phyloP scores from a whole-genome alignment of 2,797 vertebrate genomes.

The Denticeps clupeoides region DNA sequence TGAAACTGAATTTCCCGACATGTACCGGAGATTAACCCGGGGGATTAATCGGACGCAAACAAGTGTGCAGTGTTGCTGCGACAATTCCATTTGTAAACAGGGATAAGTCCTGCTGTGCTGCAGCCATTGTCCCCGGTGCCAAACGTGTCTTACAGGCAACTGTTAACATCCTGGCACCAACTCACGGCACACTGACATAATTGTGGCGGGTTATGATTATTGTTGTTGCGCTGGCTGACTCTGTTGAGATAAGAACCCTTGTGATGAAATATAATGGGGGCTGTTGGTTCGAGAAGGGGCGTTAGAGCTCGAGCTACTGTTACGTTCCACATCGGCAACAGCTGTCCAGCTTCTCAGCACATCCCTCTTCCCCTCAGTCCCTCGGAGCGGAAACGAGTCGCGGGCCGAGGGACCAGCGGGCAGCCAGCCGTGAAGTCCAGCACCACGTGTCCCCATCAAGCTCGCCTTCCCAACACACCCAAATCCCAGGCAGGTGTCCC shows the following conservation, averaged over 20 bases:
- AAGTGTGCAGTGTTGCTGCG: background rate
- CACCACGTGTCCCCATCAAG: constrained; percentile 21
- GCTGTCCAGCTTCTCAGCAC: too few relatives aligned
- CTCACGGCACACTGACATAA: constrained; percentile 18
- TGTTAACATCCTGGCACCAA: constrained; percentile 13
- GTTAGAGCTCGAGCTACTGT: too few relatives aligned
- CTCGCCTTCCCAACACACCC: constrained; percentile 26
- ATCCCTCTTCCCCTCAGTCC: background rate
- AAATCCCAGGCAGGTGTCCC: constrained; percentile 60
- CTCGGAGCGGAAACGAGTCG: background rate
- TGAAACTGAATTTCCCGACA: background rate
- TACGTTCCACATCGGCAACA: too few relatives aligned
- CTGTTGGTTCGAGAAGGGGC: background rate
- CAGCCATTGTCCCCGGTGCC: constrained; percentile 2
- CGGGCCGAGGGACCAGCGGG: background rate
- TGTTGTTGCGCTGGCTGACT: background rate
- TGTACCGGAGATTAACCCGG: background rate
- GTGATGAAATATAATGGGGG: background rate
- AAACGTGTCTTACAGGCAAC: too few relatives aligned
- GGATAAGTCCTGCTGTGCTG: background rate
- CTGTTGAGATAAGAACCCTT: background rate
- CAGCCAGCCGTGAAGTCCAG: constrained; percentile 13
- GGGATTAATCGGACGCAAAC: background rate
- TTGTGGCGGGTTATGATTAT: constrained; percentile 11
- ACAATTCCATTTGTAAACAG: background rate